Conservation (phyloP, 1,140 invertebrate species). For the Sycophaga agraensis region DNA sequence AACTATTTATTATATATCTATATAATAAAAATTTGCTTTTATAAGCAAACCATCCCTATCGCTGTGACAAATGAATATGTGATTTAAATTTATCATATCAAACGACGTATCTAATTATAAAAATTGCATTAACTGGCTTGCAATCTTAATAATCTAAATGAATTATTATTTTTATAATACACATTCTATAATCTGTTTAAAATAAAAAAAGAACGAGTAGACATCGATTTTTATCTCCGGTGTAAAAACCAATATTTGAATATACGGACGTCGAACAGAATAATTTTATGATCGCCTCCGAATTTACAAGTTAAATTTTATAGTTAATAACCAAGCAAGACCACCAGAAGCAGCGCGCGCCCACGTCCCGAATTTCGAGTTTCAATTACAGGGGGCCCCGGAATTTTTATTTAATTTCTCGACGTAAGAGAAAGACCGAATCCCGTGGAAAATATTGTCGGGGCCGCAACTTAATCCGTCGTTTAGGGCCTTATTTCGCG, state of each 20-base stretch:
- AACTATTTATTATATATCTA: too few species aligned
- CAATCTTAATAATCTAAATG: neutral
- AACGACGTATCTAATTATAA: too few species aligned
- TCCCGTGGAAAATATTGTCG: neutral
- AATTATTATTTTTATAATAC: neutral
- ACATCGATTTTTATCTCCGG: conserved; percentile 4
- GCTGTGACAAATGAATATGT: too few species aligned
- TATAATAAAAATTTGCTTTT: too few species aligned
- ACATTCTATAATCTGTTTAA: too few species aligned
- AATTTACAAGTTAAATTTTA: conserved; percentile 23
- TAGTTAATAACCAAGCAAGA: neutral
- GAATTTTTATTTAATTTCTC: conserved; percentile 15
- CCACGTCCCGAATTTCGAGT: neutral
- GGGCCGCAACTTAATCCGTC: conserved; percentile 1
- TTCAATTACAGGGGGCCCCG: neutral
- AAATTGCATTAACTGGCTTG: too few species aligned
- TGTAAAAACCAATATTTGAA: conserved; percentile 12
- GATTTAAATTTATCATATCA: too few species aligned
- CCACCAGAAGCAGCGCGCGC: too few species aligned
- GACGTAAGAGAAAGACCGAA: neutral
- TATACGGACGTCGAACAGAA: neutral
- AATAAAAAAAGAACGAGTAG: neutral
- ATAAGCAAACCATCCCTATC: too few species aligned
- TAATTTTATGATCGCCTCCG: neutral
- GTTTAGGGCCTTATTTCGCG: conserved; percentile 5